phyloP scores from a whole-genome alignment of 2,888 invertebrate species.

The Gibbula magus region DNA sequence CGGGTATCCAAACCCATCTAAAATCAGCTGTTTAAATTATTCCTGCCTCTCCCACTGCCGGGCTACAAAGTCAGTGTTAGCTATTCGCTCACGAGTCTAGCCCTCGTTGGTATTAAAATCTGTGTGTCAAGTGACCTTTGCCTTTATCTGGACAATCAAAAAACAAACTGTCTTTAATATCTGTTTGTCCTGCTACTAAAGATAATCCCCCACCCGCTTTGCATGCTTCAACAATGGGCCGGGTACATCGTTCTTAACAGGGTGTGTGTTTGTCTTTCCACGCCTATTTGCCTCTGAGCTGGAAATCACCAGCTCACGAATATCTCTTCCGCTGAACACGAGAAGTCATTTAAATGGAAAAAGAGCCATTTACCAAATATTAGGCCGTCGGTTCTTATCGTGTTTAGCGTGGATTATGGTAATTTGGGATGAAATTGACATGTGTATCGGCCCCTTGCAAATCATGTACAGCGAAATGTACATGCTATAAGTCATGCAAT shows the following conservation, averaged over 20 bases:
- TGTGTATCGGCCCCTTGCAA: constrained; percentile 1
- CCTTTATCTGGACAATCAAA: constrained; percentile 13
- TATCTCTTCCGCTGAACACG: constrained; percentile 2
- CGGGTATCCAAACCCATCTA: too few species aligned
- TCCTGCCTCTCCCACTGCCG: neutral
- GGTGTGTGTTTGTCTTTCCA: neutral
- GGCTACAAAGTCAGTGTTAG: neutral
- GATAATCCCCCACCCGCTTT: neutral
- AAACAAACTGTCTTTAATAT: constrained; percentile 4
- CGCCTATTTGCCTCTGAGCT: neutral
- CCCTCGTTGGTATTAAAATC: neutral
- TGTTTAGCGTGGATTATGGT: constrained; percentile 14
- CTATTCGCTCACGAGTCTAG: neutral
- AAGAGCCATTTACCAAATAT: constrained; percentile 9
- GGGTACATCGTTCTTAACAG: constrained; percentile 14
- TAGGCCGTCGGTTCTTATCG: constrained; percentile 9
- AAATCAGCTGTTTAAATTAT: too few species aligned
- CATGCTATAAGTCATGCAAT: too few species aligned
- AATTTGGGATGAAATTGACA: constrained; percentile 16
- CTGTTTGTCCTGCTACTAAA: neutral
- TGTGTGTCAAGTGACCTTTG: neutral
- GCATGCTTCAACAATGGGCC: neutral
- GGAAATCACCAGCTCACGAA: neutral
- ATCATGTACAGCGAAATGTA: neutral
- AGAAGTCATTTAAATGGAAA: constrained; percentile 21